Base-by-base conservation (phyloP, 2,113 vertebrate species). In the Lamprologus callipterus region DNA sequence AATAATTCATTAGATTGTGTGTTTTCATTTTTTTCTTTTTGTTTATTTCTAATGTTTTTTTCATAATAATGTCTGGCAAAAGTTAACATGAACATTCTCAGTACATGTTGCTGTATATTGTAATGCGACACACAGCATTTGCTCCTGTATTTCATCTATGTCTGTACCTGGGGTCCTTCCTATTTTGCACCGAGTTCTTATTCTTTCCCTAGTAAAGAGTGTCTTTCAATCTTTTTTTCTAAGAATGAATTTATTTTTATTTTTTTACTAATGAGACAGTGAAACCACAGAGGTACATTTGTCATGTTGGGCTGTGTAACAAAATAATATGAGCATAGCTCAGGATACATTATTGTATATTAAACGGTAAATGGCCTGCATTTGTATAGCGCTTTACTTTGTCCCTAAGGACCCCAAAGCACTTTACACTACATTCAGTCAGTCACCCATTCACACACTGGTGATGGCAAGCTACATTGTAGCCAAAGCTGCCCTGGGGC, bases 1-100 rank as follows among this genome's bases (percentile, higher is more conserved):
- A 93, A 93, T 93, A 93, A 94, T 94, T 93, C 84, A 96, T 79
- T 33, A 45, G 21, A 9, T 19, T 73, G 21, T 58, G 54, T 33
- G 12, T 37, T 68, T 55, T 58, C 2, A 16, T 55, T 58, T 55
- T 35, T 60, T 70, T 40, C 83, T 81, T 87, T 85, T 81, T 90
- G 35, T 84, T 92, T 91, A 42, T 10, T 82, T 75, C 37, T 86
- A 11, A 87, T 86, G n/a, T 86, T 85, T 84, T 84, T 85, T 47
- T 33, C 80, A 42, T 37, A 19, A 23, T 60, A 16, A 17, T 31
- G 28, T 6, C 28, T 2, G 9, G 28, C 23, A 73, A 89, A 85
- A 40, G 14, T 82, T 35, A 85, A 55, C 28, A 40, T 55, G 37
- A 80, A 16, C 10, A 53, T 58, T 51, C 11, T 73, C 21, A 47